Percentiles rank a stretch among this genome's conserved stretches.
Evolutionary conservation across 2,888 invertebrate genomes (phyloP).

Genomic region (Acrocyrtus sp.): DNA sequence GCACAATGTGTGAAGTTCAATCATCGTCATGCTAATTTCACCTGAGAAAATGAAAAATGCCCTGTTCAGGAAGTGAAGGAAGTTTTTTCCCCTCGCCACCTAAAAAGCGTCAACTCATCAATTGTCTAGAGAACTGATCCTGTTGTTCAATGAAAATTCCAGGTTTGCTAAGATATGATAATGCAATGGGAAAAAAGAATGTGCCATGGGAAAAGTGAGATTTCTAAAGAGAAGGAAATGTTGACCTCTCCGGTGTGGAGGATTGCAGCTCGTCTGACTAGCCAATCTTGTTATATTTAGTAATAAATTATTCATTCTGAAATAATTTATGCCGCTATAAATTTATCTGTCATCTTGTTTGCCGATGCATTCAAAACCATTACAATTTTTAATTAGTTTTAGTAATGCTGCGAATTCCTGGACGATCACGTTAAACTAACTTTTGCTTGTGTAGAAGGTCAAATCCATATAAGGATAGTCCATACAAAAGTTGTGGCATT

Average conservation of each 20-base stretch:
- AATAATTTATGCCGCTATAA: too few relatives aligned
- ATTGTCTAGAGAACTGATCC: not conserved
- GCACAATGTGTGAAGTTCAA: conserved; percentile 35
- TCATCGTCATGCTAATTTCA: conserved; percentile 53
- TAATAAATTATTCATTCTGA: too few relatives aligned
- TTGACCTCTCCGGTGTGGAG: conserved; percentile 8
- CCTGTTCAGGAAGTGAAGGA: conserved; percentile 37
- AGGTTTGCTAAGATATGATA: conserved; percentile 11
- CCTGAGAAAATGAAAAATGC: conserved; percentile 22
- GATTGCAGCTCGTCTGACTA: not conserved
- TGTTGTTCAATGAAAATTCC: conserved; percentile 28
- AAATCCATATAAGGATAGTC: too few relatives aligned
- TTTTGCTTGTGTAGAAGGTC: too few relatives aligned
- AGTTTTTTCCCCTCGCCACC: not conserved
- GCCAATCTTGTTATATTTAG: not conserved
- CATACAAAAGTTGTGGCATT: too few relatives aligned
- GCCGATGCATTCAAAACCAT: too few relatives aligned
- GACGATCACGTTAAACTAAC: too few relatives aligned
- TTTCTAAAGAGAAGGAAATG: too few relatives aligned
- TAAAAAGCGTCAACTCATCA: not conserved
- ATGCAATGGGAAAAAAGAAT: not conserved
- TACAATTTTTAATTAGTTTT: too few relatives aligned
- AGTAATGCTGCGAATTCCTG: too few relatives aligned
- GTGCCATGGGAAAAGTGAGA: too few relatives aligned
- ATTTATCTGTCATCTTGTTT: too few relatives aligned